Base-by-base conservation (phyloP, 1,140 invertebrate species). In the Cotesia typhae region DNA sequence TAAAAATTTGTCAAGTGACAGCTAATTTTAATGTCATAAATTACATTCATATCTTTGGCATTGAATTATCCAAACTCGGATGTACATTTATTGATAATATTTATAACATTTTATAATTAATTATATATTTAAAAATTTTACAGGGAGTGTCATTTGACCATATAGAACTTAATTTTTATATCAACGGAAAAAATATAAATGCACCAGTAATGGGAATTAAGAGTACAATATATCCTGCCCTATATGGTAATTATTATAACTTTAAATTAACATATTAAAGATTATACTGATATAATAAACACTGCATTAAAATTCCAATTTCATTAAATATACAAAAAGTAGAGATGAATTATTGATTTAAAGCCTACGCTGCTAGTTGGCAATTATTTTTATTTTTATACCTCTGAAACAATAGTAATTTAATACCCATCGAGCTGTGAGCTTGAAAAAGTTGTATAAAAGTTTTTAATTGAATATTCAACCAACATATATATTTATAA, bases 111-210 rank as follows among this genome's bases (percentile, higher is more conserved):
- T 28, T 28, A 28, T 28, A 71, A 36, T 64, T 71, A 57, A 36
- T 59, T 63, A 61, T 61, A 59, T 3, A 67, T 37, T 20, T 17
- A 10, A 52, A 51, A 59, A 17, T 28, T 41, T 88, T 89, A 77
- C 79, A 94, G 92, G 93, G 98, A 61, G 87, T 99, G 17, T 92
- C 95, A 3, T 99, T 96, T 85, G 98, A 99, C 84, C 98, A 99
- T 86, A 92, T 99, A 68, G 95, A 99, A 83, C 87, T 99, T 38
- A 98, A 97, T 84, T 98, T 99, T 88, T 98, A 93, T 84, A 85
- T 98, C 17, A 99, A 99, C 89, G 97, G 97, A 4, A 93, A 93
- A 82, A 91, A 93, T 76, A 87, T 97, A 77, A 93, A 96, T 78
- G 90, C 91, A 77, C 93, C 95, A n/a, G 89, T 98, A 7, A 90